phyloP scores from a whole-genome alignment of 2,888 invertebrate species.

The Caenorhabditis angaria region DNA sequence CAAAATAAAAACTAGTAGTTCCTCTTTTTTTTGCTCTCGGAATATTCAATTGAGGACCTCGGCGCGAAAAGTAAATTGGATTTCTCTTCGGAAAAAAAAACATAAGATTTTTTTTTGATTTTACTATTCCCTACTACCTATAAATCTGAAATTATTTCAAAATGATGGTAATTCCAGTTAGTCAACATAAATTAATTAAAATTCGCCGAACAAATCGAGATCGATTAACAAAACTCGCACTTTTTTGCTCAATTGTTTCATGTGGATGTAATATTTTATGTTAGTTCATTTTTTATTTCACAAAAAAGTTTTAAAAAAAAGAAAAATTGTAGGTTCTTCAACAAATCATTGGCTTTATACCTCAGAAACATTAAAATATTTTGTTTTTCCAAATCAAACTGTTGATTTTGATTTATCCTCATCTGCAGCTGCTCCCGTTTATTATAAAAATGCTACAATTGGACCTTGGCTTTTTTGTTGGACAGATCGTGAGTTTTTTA shows the following conservation, averaged over 20 bases:
- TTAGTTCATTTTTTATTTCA: conserved; percentile 26
- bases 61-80: background rate
- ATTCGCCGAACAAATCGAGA: conserved; percentile 63
- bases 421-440: conserved; percentile 45
- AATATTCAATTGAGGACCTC: conserved; percentile 1
- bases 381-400: conserved; percentile 65
- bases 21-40: background rate
- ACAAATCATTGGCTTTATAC: conserved; percentile 72
- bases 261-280: conserved; percentile 57
- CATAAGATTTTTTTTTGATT: background rate
- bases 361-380: conserved; percentile 70
- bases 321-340: conserved; percentile 54
- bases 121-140: background rate
- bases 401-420: conserved; percentile 51
- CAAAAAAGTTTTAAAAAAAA: background rate
- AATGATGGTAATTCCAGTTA: conserved; percentile 69
- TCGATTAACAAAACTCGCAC: conserved; percentile 57
- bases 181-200: conserved; percentile 69
- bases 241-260: conserved; percentile 55
- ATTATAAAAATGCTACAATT: conserved; percentile 69
- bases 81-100: background rate
- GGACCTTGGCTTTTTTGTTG: conserved; percentile 72
- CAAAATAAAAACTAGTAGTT: background rate
- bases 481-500: conserved; percentile 64
- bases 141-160: conserved; percentile 9